These are phyloP conservation scores for Phyllopteryx taeniolatus DNA, from an alignment of 2,113 vertebrate species.

Conservation along the genomic window DNA sequence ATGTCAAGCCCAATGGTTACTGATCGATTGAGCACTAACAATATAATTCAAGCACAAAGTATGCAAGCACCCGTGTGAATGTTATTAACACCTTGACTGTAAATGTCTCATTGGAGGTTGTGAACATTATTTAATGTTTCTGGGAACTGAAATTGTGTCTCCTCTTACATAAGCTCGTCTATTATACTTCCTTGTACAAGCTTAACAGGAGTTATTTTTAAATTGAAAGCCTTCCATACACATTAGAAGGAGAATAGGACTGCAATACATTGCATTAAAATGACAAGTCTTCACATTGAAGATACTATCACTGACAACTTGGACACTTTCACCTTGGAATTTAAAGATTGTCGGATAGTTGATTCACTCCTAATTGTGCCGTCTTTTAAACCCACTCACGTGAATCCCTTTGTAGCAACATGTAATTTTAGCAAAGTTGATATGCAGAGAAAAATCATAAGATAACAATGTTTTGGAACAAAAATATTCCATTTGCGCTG, in stretches of 20 bases:
- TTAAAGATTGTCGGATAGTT: neutral
- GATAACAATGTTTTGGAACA: too few species aligned
- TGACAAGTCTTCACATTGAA: neutral
- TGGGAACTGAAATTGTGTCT: neutral
- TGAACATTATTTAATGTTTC: neutral
- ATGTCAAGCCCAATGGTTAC: neutral
- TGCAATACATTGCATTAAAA: neutral
- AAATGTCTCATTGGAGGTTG: conserved; percentile 1
- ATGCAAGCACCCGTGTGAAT: neutral
- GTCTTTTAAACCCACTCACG: too few species aligned
- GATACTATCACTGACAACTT: neutral
- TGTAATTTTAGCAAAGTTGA: too few species aligned
- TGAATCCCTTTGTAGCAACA: too few species aligned
- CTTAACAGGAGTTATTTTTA: conserved; percentile 8
- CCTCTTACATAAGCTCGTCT: conserved; percentile 1
- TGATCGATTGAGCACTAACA: neutral
- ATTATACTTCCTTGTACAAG: neutral
- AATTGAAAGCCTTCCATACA: neutral
- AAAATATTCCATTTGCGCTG: too few species aligned
- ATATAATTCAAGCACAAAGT: neutral
- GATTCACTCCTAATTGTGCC: neutral
- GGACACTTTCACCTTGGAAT: neutral
- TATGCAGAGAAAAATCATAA: too few species aligned
- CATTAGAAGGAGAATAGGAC: neutral
- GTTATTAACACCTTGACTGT: neutral